A percentile compares a stretch with the other conserved stretches of the same genome.
Conservation (phyloP, 2,888 invertebrate species). For the Calliphora vomitoria region DNA sequence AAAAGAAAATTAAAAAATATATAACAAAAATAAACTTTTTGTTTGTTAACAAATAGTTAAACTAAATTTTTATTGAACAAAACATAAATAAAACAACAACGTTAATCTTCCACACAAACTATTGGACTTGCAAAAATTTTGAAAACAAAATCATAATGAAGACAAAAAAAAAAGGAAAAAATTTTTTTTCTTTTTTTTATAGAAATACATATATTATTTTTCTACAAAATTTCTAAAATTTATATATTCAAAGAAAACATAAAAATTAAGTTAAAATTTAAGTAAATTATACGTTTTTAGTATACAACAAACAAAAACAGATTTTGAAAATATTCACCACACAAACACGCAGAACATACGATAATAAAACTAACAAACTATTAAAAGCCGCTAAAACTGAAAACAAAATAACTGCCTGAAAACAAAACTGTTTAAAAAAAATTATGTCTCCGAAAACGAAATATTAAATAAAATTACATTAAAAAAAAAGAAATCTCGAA, state of each 20-base stretch:
- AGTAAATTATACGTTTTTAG: slow-evolving; percentile 48
- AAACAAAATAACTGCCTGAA: slow-evolving; percentile 41
- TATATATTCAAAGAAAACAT: slow-evolving; percentile 33
- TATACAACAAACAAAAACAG: not conserved
- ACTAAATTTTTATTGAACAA: slow-evolving; percentile 55
- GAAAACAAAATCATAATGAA: not conserved
- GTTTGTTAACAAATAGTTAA: slow-evolving; percentile 56
- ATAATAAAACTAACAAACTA: slow-evolving; percentile 19
- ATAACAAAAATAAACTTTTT: slow-evolving; percentile 23
- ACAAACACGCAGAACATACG: not conserved
- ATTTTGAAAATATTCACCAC: slow-evolving; percentile 26
- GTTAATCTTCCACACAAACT: slow-evolving; percentile 63
- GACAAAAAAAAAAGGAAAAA: not conserved
- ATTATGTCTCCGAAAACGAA: slow-evolving; percentile 1
- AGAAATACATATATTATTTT: slow-evolving; percentile 57
- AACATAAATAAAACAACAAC: slow-evolving; percentile 36
- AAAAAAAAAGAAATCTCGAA: not conserved
- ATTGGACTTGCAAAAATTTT: slow-evolving; percentile 56
- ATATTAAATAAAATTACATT: not conserved
- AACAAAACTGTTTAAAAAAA: slow-evolving; percentile 5
- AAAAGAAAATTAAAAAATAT: slow-evolving; percentile 27
- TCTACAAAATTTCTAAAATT: slow-evolving; percentile 60
- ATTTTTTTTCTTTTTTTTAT: slow-evolving; percentile 37
- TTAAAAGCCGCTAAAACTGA: not conserved
- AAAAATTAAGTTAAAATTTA: slow-evolving; percentile 64